Evolutionary conservation across 2,797 vertebrate genomes (phyloP), one percentile per base, ranked within the genome.

Genomic region (Ficedula albicollis): DNA sequence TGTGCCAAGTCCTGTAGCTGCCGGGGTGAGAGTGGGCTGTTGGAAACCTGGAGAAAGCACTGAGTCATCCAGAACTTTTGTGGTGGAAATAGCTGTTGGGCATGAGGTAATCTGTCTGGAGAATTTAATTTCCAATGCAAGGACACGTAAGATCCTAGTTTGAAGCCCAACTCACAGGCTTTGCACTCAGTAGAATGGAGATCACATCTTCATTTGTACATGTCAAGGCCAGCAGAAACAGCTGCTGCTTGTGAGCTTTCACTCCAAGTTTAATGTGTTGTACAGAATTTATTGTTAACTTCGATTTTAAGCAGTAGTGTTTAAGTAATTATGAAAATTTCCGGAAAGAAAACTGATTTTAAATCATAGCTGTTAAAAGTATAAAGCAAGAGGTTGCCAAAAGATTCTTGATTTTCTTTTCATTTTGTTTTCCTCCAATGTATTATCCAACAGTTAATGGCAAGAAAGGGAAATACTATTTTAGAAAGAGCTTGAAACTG

Each of bases 21-120:
- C 58, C 0, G 27, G 67, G 51, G 11, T 78, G 79, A 85, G 84
- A 85, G 92, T 93, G 76, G 90, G 91, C 56, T 84, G 79, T n/a
- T 83, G 56, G 81, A 86, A 95, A 93, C 26, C 52, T 51, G 58
- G 39, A 59, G 89, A 85, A 80, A 75, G 46, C 86, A 80, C 38
- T 12, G 4, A 90, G 75, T 96, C 84, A 90, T 4, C 3, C 77
- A 63, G 70, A 93, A 86, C 12, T 21, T 46, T 54, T 63, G 21
- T 80, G 56, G 32, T 87, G 43, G 62, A 92, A 94, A 75, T 72
- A 84, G 60, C 75, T 93, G 48, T 76, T 85, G 36, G 80, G 62
- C 30, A 75, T 92, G 90, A 95, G 51, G 60, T 90, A 89, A 87
- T 92, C 55, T 67, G 55, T 80, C 78, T 96, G 82, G n/a, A 80